These are phyloP conservation scores for Avahi laniger DNA, from an alignment of 2,797 vertebrate species.

Conservation along the genomic window DNA sequence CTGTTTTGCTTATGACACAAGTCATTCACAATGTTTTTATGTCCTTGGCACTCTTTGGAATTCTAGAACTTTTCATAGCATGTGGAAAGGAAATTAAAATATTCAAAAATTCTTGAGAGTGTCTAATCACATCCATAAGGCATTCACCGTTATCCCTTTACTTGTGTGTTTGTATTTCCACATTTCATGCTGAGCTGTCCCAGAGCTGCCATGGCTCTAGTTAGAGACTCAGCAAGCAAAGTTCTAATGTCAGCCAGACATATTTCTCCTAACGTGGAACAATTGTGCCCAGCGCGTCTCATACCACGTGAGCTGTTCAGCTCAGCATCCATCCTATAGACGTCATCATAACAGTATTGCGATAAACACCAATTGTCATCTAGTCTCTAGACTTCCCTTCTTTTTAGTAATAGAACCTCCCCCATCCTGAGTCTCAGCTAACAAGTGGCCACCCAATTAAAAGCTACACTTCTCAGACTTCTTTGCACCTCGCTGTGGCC, in stretches of 20 bases:
- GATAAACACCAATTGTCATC: not conserved
- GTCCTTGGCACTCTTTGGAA: not conserved
- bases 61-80: not conserved
- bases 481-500: not conserved
- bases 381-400: not conserved
- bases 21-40: not conserved
- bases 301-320: rapidly evolving
- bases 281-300: not conserved
- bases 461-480: not conserved
- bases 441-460: not conserved
- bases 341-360: not conserved
- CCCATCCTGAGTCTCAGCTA: not conserved
- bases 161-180: not conserved
- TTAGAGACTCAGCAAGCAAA: not conserved
- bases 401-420: not conserved
- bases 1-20: not conserved
- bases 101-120: not conserved
- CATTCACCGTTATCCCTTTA: no score
- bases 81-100: not conserved
- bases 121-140: not conserved
- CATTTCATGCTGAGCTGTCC: not conserved
- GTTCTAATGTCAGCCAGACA: not conserved
- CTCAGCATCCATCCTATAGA: rapidly evolving
- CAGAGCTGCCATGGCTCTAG: rapidly evolving
- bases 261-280: not conserved